A percentile compares a stretch with the other conserved stretches of the same genome.
Conservation (phyloP, 2,113 vertebrate genomes). For the Oreamnos americanus region DNA sequence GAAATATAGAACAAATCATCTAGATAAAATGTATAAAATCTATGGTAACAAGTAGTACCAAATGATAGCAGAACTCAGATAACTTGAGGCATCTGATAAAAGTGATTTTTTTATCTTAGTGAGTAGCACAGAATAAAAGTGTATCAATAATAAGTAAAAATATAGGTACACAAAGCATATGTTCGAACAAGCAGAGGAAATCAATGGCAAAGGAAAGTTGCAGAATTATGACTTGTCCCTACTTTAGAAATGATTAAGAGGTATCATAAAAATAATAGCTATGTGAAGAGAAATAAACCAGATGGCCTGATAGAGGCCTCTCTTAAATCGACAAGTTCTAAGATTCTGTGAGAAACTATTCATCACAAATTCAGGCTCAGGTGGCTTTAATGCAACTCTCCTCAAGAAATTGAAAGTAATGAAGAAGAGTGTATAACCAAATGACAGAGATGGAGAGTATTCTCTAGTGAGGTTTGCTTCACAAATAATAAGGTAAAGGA, state of each 20-base stretch:
- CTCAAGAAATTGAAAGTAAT: constrained; percentile 51
- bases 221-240: constrained; percentile 6
- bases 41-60: constrained; percentile 23
- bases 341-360: constrained; percentile 25
- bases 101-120: not conserved
- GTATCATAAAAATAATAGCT: constrained; percentile 50
- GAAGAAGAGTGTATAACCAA: constrained; percentile 50
- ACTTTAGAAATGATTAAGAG: constrained; percentile 27
- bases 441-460: constrained; percentile 47
- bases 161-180: not conserved
- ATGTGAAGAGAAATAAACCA: not conserved
- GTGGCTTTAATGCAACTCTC: constrained; percentile 52
- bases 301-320: constrained; percentile 29
- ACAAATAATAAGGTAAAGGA: constrained; percentile 44
- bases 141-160: not conserved
- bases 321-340: constrained; percentile 55
- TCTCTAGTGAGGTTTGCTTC: not conserved
- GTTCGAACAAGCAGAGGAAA: not conserved
- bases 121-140: not conserved
- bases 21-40: constrained; percentile 41
- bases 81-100: constrained; percentile 35
- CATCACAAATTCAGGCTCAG: constrained; percentile 62
- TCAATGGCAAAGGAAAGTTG: not conserved
- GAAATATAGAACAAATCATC: constrained; percentile 67
- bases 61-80: constrained; percentile 35